Base-by-base conservation (phyloP, 2,888 invertebrate species). In the Mesorhabditis belari region DNA sequence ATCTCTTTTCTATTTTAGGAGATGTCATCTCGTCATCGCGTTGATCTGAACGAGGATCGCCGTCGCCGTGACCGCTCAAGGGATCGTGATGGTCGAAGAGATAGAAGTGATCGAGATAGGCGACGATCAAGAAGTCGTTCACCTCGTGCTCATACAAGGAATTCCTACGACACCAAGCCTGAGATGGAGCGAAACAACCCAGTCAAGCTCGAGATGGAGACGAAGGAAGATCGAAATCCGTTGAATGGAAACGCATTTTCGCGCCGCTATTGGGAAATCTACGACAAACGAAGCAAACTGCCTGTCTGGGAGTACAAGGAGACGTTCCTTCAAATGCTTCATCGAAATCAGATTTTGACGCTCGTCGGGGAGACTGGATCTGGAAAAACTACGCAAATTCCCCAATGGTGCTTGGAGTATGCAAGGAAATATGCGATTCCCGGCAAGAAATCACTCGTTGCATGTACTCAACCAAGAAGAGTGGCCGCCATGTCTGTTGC, bases 401-500 rank as follows among this genome's bases (percentile, higher is more conserved):
- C n/a, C n/a, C n/a, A n/a, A n/a, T n/a, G n/a, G n/a, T n/a, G n/a
- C n/a, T n/a, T n/a, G n/a, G n/a, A n/a, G n/a, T n/a, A n/a, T n/a
- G n/a, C n/a, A n/a, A n/a, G n/a, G n/a, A n/a, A n/a, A n/a, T n/a
- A n/a, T n/a, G n/a, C n/a, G n/a, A n/a, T n/a, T n/a, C n/a, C n/a
- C n/a, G n/a, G n/a, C n/a, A n/a, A n/a, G n/a, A n/a, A n/a, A n/a
- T n/a, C n/a, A n/a, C n/a, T n/a, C n/a, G n/a, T n/a, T n/a, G n/a
- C n/a, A n/a, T n/a, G n/a, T n/a, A n/a, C n/a, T n/a, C n/a, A n/a
- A n/a, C n/a, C n/a, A n/a, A n/a, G n/a, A n/a, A n/a, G n/a, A n/a
- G n/a, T n/a, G n/a, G n/a, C n/a, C n/a, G n/a, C n/a, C 5, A 99
- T 99, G 96, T 93, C 93, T 0, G 98, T 99, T 0, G 96, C 98